Evolutionary conservation across 2,113 vertebrate genomes (phyloP), one percentile per base, ranked within the genome.

Genomic region (Cyprinodon variegatus): DNA sequence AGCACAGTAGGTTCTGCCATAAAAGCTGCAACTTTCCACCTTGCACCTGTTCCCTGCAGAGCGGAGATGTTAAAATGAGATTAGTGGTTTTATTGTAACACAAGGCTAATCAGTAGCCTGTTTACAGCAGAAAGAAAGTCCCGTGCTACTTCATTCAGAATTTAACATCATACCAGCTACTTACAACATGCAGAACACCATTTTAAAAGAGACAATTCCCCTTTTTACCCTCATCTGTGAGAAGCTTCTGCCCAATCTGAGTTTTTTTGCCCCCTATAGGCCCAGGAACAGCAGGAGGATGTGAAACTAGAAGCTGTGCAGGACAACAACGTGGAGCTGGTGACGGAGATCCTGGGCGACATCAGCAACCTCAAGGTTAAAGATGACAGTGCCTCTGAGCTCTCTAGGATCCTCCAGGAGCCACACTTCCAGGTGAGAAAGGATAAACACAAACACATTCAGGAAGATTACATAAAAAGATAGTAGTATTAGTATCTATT

Each of bases 281-380:
- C 96, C 93, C 97, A 97, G 0, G 97, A 98, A 78, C 94, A 95
- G 83, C 91, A 97, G 90, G 98, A 99, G 92, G 98, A 99, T 82
- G 95, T 96, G 77, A 98, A 97, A 93, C 93, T 99, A 83, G 96
- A 99, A 91, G 98, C 98, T 14, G 98, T 99, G 90, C 97, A 98
- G 93, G 97, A 99, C 88, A 98, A 98, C 90, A 99, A 99, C 62
- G 83, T 99, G 86, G 98, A 99, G 90, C 80, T 99, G 87, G 96
- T 99, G 89, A 97, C 96, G 63, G 97, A 98, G 88, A 99, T 99
- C 93, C 94, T 99, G 84, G 96, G 97, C 40, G 97, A 99, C 83
- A 97, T 99, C 90, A 95, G 88, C 85, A 94, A 93, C 14, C 94
- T 99, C 82, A 92, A 93, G 67, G 92, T 94, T 70, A 92, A 95